A percentile compares a stretch with the other conserved stretches of the same genome.
Conservation (phyloP, 2,113 vertebrate species). For the Genyomyrus donnyi region DNA sequence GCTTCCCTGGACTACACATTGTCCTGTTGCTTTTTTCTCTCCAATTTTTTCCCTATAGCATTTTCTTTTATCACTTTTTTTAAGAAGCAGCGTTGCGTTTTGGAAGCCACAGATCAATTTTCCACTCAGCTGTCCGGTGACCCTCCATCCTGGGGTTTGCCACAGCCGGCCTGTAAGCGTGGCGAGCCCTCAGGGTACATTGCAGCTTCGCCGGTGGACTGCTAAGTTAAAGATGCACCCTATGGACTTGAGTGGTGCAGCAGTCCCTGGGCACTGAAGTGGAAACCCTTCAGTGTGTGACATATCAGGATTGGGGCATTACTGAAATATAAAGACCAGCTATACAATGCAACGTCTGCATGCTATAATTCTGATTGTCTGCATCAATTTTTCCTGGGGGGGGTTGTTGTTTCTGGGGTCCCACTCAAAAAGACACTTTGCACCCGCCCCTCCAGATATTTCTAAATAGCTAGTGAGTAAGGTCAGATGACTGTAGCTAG, state of each 20-base stretch:
- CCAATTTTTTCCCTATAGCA: background rate
- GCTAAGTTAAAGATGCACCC: background rate
- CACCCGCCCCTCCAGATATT: background rate
- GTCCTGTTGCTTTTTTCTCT: background rate
- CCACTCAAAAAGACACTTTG: too few species aligned
- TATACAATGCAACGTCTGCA: background rate
- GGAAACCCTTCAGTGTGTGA: background rate
- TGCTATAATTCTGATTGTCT: background rate
- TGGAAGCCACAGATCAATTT: background rate
- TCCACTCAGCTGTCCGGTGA: constrained; percentile 3
- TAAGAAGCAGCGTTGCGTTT: background rate
- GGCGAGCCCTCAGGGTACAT: background rate
- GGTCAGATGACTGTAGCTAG: background rate
- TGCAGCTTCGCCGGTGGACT: background rate
- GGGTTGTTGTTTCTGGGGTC: too few species aligned
- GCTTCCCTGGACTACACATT: background rate
- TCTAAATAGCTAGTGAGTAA: background rate
- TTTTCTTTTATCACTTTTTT: background rate
- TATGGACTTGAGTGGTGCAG: background rate
- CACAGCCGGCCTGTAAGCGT: background rate
- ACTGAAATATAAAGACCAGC: background rate
- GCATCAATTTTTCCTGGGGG: background rate
- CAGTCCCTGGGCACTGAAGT: background rate
- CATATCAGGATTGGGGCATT: background rate
- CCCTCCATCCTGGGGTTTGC: background rate